Percentiles rank a stretch among this genome's conserved stretches.
phyloP scores from a whole-genome alignment of 1,140 invertebrate genomes.

The Pemphigus obesinymphae region DNA sequence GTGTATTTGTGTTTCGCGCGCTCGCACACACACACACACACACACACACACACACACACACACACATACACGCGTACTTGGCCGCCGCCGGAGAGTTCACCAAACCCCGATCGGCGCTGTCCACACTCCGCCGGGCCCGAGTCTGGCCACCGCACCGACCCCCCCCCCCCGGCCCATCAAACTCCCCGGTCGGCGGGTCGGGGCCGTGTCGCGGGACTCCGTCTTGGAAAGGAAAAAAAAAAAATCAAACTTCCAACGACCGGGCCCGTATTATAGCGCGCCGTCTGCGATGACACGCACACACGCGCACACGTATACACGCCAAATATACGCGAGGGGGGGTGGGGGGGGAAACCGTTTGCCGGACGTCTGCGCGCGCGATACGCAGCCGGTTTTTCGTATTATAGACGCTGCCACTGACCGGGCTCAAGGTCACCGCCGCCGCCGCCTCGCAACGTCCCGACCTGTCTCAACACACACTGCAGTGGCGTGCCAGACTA shows the following conservation, averaged over 20 bases:
- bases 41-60: background rate
- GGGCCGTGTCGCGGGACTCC: background rate
- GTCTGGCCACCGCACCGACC: background rate
- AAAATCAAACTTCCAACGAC: background rate
- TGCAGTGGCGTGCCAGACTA: constrained; percentile 35
- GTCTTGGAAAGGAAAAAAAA: background rate
- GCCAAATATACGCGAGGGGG: background rate
- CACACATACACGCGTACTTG: background rate
- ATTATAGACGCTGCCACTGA: constrained; percentile 40
- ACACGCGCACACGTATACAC: background rate
- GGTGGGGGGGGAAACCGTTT: background rate
- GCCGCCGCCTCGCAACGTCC: constrained; percentile 19
- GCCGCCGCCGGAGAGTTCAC: constrained; percentile 21
- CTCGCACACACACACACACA: background rate
- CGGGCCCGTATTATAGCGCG: background rate
- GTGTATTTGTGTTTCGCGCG: background rate
- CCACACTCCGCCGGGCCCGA: background rate
- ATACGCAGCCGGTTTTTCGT: constrained; percentile 26
- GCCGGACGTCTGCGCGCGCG: constrained; percentile 17
- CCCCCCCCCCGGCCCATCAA: background rate
- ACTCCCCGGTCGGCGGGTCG: background rate
- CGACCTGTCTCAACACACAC: constrained; percentile 34
- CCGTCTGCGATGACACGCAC: constrained; percentile 24
- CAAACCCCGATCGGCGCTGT: constrained; percentile 10
- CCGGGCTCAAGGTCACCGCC: constrained; percentile 38